phyloP scores from a whole-genome alignment of 35 echinoderm and acorn worm species.

The Ophiothrix spiculata region DNA sequence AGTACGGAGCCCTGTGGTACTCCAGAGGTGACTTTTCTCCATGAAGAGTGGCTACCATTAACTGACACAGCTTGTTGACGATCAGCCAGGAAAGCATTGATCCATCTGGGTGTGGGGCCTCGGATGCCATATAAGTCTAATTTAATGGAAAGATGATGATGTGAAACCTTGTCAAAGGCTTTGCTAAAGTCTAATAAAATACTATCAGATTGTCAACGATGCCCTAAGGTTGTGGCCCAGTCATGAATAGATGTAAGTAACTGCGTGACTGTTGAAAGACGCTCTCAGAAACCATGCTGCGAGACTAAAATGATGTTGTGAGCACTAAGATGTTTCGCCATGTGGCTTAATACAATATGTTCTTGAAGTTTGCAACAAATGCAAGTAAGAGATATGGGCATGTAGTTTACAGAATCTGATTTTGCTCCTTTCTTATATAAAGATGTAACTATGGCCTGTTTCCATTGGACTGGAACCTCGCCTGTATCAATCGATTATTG shows the following conservation, averaged over 20 bases:
- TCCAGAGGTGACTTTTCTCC: no score
- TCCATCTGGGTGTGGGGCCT: no score
- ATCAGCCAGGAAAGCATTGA: no score
- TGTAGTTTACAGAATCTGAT: slow-evolving; percentile 28
- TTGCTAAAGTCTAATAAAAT: no score
- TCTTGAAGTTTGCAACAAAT: slow-evolving; percentile 48
- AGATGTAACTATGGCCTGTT: slow-evolving; percentile 34
- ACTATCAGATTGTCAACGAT: no score
- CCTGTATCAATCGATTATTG: slow-evolving; percentile 30
- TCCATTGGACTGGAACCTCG: slow-evolving; percentile 41
- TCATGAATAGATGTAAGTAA: slow-evolving; percentile 33
- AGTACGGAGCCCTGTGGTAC: no score
- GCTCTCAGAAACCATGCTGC: slow-evolving; percentile 57
- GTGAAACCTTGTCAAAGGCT: no score
- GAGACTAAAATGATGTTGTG: slow-evolving; percentile 52
- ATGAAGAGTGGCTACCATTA: no score
- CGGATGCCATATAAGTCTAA: no score
- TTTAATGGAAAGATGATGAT: no score
- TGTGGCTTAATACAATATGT: slow-evolving; percentile 48
- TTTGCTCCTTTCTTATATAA: slow-evolving; percentile 48
- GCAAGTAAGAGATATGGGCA: slow-evolving; percentile 52
- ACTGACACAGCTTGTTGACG: no score
- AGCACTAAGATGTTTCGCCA: slow-evolving; percentile 30
- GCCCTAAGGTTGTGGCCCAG: no score
- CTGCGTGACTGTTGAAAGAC: slow-evolving; percentile 34